Evolutionary conservation across 2,888 invertebrate species (phyloP).

Genomic region (Leucozona laternaria): DNA sequence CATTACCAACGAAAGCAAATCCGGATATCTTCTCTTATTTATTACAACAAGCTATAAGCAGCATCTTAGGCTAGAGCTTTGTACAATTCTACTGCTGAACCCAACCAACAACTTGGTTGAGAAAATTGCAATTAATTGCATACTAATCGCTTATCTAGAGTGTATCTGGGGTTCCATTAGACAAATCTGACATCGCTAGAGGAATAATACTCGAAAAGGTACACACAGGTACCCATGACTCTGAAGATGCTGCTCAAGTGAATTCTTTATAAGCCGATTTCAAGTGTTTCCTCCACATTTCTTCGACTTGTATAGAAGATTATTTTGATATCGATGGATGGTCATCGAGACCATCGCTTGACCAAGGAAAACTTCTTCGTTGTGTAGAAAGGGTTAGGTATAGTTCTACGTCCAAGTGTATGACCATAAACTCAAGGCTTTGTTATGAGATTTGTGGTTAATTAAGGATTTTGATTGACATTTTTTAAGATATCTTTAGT

Average conservation of each 20-base stretch:
- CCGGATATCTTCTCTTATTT: conserved; percentile 27
- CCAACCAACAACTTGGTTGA: conserved; percentile 16
- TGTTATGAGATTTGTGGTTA: conserved; percentile 54
- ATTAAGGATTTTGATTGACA: conserved; percentile 65
- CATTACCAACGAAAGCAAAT: conserved; percentile 21
- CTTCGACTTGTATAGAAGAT: conserved; percentile 16
- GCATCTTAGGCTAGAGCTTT: neutral
- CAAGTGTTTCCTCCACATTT: conserved; percentile 26
- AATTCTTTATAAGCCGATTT: conserved; percentile 37
- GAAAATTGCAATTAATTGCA: conserved; percentile 69
- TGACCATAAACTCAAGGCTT: conserved; percentile 5
- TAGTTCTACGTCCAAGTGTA: too few relatives aligned
- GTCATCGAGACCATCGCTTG: conserved; percentile 15
- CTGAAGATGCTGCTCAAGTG: conserved; percentile 1
- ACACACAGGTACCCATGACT: neutral
- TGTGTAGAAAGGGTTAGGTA: neutral
- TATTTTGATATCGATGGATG: conserved; percentile 36
- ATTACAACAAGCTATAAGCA: conserved; percentile 19
- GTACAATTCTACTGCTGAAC: neutral
- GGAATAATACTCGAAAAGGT: neutral
- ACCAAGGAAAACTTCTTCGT: neutral
- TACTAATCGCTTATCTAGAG: conserved; percentile 65
- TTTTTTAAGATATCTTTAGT: conserved; percentile 30
- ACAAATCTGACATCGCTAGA: conserved; percentile 44
- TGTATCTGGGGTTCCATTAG: conserved; percentile 67